Conservation (phyloP, 2,888 invertebrate genomes). For the Urechis unicinctus region DNA sequence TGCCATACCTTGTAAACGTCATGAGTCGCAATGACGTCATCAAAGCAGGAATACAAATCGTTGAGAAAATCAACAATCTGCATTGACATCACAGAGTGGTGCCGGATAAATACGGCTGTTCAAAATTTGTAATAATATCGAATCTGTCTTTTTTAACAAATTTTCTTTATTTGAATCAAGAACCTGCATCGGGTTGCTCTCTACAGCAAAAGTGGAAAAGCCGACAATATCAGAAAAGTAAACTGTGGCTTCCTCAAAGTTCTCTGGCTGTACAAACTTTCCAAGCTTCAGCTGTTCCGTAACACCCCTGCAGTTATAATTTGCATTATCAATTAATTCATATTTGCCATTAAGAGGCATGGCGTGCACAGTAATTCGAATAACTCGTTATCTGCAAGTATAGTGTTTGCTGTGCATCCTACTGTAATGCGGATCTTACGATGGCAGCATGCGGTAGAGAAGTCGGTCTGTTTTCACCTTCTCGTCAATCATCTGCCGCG, state of each 20-base stretch:
- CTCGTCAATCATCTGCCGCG: constrained; percentile 41
- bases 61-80: constrained; percentile 42
- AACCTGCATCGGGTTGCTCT: constrained; percentile 36
- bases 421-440: too few species aligned
- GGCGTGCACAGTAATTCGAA: too few species aligned
- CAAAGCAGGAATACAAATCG: constrained; percentile 42
- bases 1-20: constrained; percentile 36
- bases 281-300: constrained; percentile 40
- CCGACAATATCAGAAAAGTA: constrained; percentile 41
- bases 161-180: too few species aligned
- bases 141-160: too few species aligned
- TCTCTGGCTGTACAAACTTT: constrained; percentile 18
- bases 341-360: too few species aligned
- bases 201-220: constrained; percentile 30
- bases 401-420: too few species aligned
- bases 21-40: constrained; percentile 37
- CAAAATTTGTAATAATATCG: too few species aligned
- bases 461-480: constrained; percentile 44
- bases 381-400: too few species aligned
- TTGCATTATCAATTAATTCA: too few species aligned
- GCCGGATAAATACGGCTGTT: too few species aligned
- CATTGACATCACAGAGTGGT: background rate
- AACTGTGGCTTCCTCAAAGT: constrained; percentile 36
- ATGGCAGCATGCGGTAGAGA: constrained; percentile 41
- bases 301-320: constrained; percentile 35